Percentiles rank a stretch among this genome's conserved stretches.
Evolutionary conservation across 2,888 invertebrate species (phyloP).

Genomic region (Philereme transversata): DNA sequence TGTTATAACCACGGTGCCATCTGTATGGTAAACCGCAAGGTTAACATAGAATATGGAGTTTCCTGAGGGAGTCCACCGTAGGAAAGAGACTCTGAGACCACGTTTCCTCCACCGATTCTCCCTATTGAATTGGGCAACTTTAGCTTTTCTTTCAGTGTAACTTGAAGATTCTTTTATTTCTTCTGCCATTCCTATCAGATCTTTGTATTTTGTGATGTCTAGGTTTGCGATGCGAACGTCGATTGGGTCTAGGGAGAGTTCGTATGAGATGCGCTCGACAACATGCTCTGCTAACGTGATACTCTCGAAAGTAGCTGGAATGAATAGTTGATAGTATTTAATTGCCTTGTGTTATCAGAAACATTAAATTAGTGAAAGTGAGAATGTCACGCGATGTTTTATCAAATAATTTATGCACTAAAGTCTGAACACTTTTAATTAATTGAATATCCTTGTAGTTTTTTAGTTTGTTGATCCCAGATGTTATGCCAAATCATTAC

Average conservation of each 20-base stretch:
- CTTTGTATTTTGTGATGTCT: conserved; percentile 42
- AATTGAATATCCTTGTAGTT: no score
- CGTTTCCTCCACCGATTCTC: conserved; percentile 89
- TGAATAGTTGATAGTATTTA: not conserved
- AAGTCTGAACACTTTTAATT: no score
- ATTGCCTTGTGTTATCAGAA: no score
- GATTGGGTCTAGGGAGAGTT: conserved; percentile 79
- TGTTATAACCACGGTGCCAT: conserved; percentile 84
- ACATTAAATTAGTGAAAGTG: no score
- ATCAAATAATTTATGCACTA: no score
- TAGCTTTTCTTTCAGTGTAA: conserved; percentile 72
- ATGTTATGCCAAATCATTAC: conserved; percentile 30
- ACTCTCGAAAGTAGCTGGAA: conserved; percentile 77
- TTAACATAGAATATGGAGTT: conserved; percentile 66
- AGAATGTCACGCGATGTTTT: no score
- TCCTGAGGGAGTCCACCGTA: conserved; percentile 80
- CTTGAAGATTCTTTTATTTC: conserved; percentile 79
- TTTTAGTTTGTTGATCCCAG: no score
- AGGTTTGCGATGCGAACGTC: conserved; percentile 83
- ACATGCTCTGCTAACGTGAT: conserved; percentile 82
- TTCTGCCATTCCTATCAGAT: conserved; percentile 72
- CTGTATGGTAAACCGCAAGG: conserved; percentile 85
- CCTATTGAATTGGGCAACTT: conserved; percentile 81
- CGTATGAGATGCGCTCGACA: conserved; percentile 85
- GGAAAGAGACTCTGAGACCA: conserved; percentile 84